These are phyloP conservation scores for Rhorus exstirpatorius DNA, from an alignment of 2,888 invertebrate species.

Conservation along the genomic window DNA sequence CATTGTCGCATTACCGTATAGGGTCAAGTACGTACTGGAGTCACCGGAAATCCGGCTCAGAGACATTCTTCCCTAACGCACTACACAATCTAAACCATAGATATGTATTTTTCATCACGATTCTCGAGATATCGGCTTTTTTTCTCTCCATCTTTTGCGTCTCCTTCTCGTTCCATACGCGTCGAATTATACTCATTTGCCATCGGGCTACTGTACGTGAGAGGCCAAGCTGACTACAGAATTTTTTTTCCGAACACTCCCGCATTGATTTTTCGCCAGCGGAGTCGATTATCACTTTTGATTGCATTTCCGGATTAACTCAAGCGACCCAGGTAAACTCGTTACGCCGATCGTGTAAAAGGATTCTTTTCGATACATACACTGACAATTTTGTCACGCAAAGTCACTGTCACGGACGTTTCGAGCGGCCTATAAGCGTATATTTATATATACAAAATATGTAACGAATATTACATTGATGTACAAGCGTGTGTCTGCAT, in stretches of 20 bases:
- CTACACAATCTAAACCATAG: slow-evolving; percentile 35
- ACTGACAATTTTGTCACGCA: too few relatives aligned
- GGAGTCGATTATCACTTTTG: slow-evolving; percentile 62
- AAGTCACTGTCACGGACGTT: too few relatives aligned
- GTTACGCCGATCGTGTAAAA: slow-evolving; percentile 1
- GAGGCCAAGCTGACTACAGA: slow-evolving; percentile 35
- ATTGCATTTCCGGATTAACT: slow-evolving; percentile 62
- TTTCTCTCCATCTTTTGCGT: slow-evolving; percentile 21
- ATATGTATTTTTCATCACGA: slow-evolving; percentile 40
- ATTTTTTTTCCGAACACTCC: slow-evolving; percentile 10
- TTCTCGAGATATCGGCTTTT: background rate
- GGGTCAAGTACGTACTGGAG: slow-evolving; percentile 2
- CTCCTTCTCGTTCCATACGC: background rate
- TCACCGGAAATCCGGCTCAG: slow-evolving; percentile 59
- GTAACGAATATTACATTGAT: background rate
- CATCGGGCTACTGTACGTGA: slow-evolving; percentile 2
- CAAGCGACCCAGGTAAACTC: slow-evolving; percentile 55
- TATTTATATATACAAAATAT: too few relatives aligned
- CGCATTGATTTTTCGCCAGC: slow-evolving; percentile 18
- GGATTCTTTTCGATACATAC: slow-evolving; percentile 37
- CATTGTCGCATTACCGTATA: background rate
- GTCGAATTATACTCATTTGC: slow-evolving; percentile 45
- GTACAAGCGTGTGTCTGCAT: background rate
- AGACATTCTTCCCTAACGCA: background rate
- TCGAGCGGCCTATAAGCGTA: too few relatives aligned